Base-by-base conservation (phyloP, 1,140 invertebrate species). In the Eciton burchellii region DNA sequence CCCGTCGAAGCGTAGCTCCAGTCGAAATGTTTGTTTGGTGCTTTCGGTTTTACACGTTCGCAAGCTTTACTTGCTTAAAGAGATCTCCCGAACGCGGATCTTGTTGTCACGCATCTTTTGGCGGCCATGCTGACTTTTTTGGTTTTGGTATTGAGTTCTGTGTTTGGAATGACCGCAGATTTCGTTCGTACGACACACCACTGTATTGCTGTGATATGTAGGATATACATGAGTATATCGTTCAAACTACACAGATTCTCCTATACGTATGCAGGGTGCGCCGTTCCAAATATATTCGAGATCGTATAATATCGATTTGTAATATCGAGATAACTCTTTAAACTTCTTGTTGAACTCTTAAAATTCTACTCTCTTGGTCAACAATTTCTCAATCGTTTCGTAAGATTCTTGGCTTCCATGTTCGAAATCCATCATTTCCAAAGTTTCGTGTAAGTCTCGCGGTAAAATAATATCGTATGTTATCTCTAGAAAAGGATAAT, bases 61-160 rank as follows among this genome's bases (percentile, higher is more conserved):
- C 91, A 92, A 91, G 89, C 91, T 93, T 93, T 89, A 91, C 88
- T 90, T 88, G 91, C 90, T 91, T 92, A 88, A 74, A 81, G 88
- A 84, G 82, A 77, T 82, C 70, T 88, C 84, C 66, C 76, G 57
- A 65, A 86, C 68, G 84, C 84, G 56, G 79, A 81, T 88, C 77
- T 88, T 85, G 71, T 85, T 88, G 86, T 88, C 89, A 89, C 88
- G 84, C 88, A 88, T 89, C 72, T 85, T 79, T 81, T 90, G 82
- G 81, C 86, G 81, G 82, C 86, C 81, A 89, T 91, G 85, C 84
- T 89, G 65, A 88, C n/a, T 77, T 81, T 81, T 82, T 90, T 90
- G 21, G 82, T 88, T 89, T 91, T 89, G 52, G 41, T 85, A 72
- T 87, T 89, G 60, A 85, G 81, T 89, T 85, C 89, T 90, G 84